Conservation (phyloP, 2,113 vertebrate species). For the Odocoileus virginianus region DNA sequence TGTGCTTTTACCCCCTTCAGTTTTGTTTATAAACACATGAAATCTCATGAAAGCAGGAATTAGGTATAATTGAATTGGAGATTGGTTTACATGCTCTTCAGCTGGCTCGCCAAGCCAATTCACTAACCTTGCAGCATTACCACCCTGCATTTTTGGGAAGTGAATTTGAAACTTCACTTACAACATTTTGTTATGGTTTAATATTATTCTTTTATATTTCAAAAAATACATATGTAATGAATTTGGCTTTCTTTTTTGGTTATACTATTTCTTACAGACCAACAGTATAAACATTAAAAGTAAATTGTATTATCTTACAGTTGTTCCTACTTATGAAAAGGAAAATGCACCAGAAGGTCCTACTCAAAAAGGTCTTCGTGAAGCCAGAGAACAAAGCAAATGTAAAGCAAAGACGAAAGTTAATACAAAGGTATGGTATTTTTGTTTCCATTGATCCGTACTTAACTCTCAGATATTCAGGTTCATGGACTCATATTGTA, state of each 20-base stretch:
- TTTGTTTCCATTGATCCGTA: background rate
- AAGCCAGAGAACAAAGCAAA: conserved; percentile 70
- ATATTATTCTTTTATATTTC: background rate
- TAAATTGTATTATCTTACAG: conserved; percentile 58
- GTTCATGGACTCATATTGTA: background rate
- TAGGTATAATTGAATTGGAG: background rate
- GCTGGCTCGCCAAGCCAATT: background rate
- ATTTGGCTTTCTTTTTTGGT: background rate
- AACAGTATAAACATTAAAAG: background rate
- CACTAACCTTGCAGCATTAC: background rate
- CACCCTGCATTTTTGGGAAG: background rate
- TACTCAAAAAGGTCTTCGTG: conserved; percentile 72
- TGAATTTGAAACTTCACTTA: background rate
- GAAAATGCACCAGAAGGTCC: conserved; percentile 57
- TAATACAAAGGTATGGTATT: conserved; percentile 72
- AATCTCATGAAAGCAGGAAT: background rate
- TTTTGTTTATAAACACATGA: background rate
- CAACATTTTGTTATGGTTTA: background rate
- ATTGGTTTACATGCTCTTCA: background rate
- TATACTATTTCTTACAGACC: background rate
- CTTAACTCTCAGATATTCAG: background rate
- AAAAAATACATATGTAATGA: background rate
- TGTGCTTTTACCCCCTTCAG: background rate
- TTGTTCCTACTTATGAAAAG: background rate
- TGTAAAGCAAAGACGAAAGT: conserved; percentile 51